phyloP scores from a whole-genome alignment of 2,888 invertebrate species.

The Marronus borbonicus region DNA sequence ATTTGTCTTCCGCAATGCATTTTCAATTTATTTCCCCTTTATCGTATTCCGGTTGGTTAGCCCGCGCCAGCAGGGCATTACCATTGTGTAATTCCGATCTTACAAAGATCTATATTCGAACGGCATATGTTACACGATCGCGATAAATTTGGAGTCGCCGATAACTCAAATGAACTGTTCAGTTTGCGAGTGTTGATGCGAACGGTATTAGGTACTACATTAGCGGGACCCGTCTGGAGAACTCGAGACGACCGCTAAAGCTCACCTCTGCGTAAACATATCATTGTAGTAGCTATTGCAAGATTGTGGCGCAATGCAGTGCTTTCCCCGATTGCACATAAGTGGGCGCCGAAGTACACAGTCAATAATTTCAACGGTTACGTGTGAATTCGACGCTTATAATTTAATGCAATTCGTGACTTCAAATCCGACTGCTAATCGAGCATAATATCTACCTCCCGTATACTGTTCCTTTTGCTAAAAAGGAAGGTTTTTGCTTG shows the following conservation, averaged over 20 bases:
- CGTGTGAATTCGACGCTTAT: constrained; percentile 33
- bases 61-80: background rate
- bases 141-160: constrained; percentile 8
- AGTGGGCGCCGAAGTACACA: constrained; percentile 32
- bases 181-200: constrained; percentile 28
- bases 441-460: background rate
- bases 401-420: constrained; percentile 37
- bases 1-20: constrained; percentile 14
- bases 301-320: constrained; percentile 47
- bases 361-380: constrained; percentile 36
- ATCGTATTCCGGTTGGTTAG: constrained; percentile 11
- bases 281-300: constrained; percentile 36
- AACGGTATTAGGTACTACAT: constrained; percentile 6
- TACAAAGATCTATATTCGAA: constrained; percentile 21
- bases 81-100: constrained; percentile 1
- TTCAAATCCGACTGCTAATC: background rate
- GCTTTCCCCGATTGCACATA: constrained; percentile 41
- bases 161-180: constrained; percentile 30
- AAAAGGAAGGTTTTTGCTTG: too few species aligned
- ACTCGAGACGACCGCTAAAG: constrained; percentile 20
- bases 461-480: too few species aligned
- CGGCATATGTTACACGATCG: constrained; percentile 3
- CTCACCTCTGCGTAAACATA: constrained; percentile 47
- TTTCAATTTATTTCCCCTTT: constrained; percentile 28
- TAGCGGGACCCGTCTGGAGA: constrained; percentile 29